Percentiles rank a stretch among this genome's conserved stretches.
Conservation (phyloP, 2,113 vertebrate species). For the Acinonyx jubatus region DNA sequence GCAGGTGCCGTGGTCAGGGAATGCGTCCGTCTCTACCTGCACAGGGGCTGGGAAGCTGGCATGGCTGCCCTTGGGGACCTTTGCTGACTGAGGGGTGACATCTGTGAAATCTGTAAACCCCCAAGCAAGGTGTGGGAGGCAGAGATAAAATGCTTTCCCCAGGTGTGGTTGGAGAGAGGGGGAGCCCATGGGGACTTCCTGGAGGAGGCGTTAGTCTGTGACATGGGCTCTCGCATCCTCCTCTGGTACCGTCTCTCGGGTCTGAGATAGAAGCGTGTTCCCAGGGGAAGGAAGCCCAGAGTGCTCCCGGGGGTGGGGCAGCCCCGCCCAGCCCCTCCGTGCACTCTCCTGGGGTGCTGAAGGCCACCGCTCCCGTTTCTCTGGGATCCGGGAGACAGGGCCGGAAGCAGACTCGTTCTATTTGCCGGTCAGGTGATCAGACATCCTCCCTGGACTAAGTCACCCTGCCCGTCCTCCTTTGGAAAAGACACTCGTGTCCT, state of each 20-base stretch:
- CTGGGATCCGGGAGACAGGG: neutral
- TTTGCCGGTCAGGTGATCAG: too few species aligned
- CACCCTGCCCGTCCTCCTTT: neutral
- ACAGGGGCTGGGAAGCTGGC: neutral
- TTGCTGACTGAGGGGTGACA: rapidly evolving
- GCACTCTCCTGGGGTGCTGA: rapidly evolving
- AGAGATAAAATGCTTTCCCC: rapidly evolving
- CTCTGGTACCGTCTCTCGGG: neutral
- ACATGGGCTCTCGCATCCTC: rapidly evolving
- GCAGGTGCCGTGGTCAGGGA: rapidly evolving
- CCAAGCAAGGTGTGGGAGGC: neutral
- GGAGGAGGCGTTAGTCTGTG: neutral
- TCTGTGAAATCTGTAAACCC: neutral
- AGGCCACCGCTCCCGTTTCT: rapidly evolving
- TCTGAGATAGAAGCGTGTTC: neutral
- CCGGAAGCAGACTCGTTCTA: rapidly evolving
- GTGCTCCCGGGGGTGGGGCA: neutral
- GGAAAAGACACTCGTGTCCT: neutral
- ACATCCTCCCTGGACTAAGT: neutral
- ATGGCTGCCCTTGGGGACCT: rapidly evolving
- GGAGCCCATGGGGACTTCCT: neutral
- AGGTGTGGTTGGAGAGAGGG: neutral
- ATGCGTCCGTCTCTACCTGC: neutral
- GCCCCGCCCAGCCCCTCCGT: neutral
- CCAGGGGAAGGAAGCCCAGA: neutral